Evolutionary conservation across 1,140 invertebrate genomes (phyloP).

Genomic region (Apis cerana): DNA sequence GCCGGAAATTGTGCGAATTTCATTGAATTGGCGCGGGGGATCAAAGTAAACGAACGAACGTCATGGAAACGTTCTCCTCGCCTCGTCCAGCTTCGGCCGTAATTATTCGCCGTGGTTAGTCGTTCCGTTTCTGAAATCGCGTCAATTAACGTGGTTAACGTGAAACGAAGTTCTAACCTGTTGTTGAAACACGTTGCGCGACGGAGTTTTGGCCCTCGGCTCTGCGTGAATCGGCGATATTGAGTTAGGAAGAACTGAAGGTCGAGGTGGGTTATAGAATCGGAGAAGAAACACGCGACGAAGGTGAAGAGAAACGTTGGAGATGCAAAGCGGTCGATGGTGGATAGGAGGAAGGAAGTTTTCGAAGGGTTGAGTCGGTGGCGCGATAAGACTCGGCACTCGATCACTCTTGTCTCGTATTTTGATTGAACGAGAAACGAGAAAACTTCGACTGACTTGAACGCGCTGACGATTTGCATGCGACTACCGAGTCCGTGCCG

Average conservation of each 20-base stretch:
- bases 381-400: slow-evolving; percentile 55
- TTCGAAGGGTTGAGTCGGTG: slow-evolving; percentile 43
- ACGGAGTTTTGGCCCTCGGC: no score
- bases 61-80: no score
- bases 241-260: no score
- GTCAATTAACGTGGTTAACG: neutral
- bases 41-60: neutral
- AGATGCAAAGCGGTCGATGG: neutral
- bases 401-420: slow-evolving; percentile 67
- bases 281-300: neutral
- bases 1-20: neutral
- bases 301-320: no score
- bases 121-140: neutral
- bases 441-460: slow-evolving; percentile 40
- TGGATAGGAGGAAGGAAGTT: slow-evolving; percentile 33
- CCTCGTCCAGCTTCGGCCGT: no score
- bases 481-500: neutral
- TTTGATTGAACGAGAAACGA: slow-evolving; percentile 64
- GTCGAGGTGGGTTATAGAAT: no score
- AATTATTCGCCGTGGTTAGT: neutral
- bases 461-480: slow-evolving; percentile 45
- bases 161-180: no score
- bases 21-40: neutral
- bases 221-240: no score
- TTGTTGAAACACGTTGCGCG: no score